phyloP scores from a whole-genome alignment of 2,113 vertebrate species.

The Coregonus clupeaformis region DNA sequence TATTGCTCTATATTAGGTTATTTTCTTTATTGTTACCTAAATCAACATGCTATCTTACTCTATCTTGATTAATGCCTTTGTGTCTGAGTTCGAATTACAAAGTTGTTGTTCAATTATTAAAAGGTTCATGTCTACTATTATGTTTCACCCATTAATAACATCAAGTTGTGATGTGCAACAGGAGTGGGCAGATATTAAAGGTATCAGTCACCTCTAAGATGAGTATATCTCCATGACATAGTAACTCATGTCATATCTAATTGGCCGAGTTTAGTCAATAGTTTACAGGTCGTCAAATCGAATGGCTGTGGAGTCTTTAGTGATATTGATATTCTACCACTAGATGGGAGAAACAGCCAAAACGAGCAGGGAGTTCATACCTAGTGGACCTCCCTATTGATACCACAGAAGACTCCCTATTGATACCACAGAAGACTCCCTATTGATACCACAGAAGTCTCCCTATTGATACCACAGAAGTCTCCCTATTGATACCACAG shows the following conservation, averaged over 20 bases:
- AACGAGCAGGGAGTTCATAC: too few species aligned
- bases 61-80: not conserved
- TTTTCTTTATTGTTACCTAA: not conserved
- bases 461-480: too few species aligned
- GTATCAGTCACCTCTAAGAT: not conserved
- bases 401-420: too few species aligned
- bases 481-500: too few species aligned
- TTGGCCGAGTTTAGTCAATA: too few species aligned
- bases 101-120: not conserved
- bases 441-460: too few species aligned
- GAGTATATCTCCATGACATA: not conserved
- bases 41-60: not conserved
- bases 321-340: conserved; percentile 32
- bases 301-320: not conserved
- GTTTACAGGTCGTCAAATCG: too few species aligned
- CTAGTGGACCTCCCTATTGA: too few species aligned
- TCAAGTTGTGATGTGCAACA: not conserved
- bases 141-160: not conserved
- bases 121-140: not conserved
- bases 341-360: conserved; percentile 37
- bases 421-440: too few species aligned
- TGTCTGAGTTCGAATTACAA: not conserved
- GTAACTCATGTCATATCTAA: too few species aligned
- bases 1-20: too few species aligned
- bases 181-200: conserved; percentile 36